Conservation (phyloP, 2,113 vertebrate species). For the Onychorhynchus coronatus region DNA sequence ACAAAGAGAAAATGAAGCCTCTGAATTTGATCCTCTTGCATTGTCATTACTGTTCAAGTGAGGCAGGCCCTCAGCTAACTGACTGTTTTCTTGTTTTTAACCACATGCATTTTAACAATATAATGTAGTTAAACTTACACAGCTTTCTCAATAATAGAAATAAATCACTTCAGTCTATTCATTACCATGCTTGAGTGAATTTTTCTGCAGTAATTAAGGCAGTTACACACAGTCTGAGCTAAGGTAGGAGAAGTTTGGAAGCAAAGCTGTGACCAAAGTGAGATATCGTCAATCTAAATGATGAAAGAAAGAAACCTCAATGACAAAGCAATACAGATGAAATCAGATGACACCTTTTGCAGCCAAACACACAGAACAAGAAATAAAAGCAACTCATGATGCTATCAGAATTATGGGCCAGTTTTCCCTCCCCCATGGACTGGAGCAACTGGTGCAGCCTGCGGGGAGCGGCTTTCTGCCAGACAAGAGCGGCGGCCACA, state of each 20-base stretch:
- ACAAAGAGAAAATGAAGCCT: not conserved
- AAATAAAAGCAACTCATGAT: not conserved
- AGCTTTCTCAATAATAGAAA: not conserved
- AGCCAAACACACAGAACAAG: not conserved
- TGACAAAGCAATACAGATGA: not conserved
- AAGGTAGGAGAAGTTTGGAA: not conserved
- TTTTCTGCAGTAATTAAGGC: not conserved
- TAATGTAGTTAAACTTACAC: not conserved
- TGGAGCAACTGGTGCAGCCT: not conserved
- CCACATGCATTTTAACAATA: not conserved
- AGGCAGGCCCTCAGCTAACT: not conserved
- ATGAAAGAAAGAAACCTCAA: not conserved
- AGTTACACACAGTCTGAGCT: not conserved
- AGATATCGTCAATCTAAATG: not conserved
- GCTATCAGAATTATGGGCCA: not conserved
- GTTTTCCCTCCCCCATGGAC: not conserved
- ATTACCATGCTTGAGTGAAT: not conserved
- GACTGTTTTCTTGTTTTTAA: not conserved
- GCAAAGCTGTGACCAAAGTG: not conserved
- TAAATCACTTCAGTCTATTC: not conserved
- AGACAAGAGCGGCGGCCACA: fast-evolving
- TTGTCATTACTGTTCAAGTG: not conserved
- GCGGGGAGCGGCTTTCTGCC: not conserved
- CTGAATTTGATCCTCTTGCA: not conserved
- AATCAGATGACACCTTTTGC: not conserved